Evolutionary conservation across 64 coral and sea anemone species (phyloP).

Genomic region (Dendronephthya gigantea): DNA sequence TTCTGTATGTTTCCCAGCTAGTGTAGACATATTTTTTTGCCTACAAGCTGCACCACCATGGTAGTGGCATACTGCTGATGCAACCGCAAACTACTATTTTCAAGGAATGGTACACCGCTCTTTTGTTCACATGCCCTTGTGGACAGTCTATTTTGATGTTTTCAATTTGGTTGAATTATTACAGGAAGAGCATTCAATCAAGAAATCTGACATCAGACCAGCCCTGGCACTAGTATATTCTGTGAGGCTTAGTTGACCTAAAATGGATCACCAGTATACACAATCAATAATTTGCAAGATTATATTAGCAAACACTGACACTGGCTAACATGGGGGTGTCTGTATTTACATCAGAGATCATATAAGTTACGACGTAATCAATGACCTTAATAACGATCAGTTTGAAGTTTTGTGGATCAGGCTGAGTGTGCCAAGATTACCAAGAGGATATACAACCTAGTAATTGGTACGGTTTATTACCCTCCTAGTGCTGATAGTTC

Average conservation of each 20-base stretch:
- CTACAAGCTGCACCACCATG: background rate
- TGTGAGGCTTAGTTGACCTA: no score
- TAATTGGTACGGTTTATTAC: background rate
- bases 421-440: background rate
- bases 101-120: no score
- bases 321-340: background rate
- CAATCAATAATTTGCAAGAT: no score
- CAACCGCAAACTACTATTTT: background rate
- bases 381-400: background rate
- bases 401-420: background rate
- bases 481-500: background rate
- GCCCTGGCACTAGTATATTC: no score
- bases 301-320: no score
- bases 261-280: no score
- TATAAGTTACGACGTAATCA: background rate
- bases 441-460: background rate
- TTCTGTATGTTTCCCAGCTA: background rate
- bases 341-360: background rate
- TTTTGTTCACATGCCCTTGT: no score
- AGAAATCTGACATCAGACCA: no score
- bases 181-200: no score
- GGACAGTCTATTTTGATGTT: no score
- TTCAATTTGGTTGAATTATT: no score
- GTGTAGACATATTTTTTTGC: background rate
- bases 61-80: background rate